Conservation (phyloP, 1,140 invertebrate genomes). For the Drosophila pachea region DNA sequence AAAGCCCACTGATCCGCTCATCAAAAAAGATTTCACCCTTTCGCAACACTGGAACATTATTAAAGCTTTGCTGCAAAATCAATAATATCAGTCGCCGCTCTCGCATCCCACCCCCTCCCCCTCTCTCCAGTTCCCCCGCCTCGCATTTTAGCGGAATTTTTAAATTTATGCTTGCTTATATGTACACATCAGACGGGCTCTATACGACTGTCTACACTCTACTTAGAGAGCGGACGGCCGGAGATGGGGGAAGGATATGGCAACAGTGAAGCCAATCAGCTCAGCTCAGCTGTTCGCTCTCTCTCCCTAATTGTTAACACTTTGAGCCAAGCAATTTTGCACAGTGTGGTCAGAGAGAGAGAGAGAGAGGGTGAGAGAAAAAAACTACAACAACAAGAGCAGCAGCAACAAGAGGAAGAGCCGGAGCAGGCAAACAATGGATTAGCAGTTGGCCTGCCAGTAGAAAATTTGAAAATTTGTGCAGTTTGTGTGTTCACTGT, state of each 20-base stretch:
- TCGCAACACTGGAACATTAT: constrained; percentile 43
- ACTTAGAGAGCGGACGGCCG: no score
- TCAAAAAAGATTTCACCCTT: constrained; percentile 55
- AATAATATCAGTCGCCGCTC: constrained; percentile 10
- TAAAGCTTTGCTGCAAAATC: constrained; percentile 49
- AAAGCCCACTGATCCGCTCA: constrained; percentile 62
- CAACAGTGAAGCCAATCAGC: no score
- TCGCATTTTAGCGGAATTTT: not conserved
- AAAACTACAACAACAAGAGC: no score
- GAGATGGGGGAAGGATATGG: no score
- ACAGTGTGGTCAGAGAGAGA: constrained; percentile 2
- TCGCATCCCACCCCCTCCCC: not conserved
- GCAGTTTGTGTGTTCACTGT: constrained; percentile 48
- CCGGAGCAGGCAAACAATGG: constrained; percentile 11
- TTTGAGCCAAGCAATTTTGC: not conserved
- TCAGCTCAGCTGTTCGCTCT: not conserved
- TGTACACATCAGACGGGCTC: no score
- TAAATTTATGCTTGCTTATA: no score
- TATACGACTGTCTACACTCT: no score
- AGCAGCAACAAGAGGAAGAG: no score
- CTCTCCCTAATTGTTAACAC: not conserved
- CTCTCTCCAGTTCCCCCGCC: constrained; percentile 7
- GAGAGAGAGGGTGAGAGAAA: no score
- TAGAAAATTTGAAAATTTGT: constrained; percentile 23
- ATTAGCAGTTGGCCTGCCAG: constrained; percentile 17